phyloP scores from a whole-genome alignment of 1,140 invertebrate genomes.

The Cotesia glomerata region DNA sequence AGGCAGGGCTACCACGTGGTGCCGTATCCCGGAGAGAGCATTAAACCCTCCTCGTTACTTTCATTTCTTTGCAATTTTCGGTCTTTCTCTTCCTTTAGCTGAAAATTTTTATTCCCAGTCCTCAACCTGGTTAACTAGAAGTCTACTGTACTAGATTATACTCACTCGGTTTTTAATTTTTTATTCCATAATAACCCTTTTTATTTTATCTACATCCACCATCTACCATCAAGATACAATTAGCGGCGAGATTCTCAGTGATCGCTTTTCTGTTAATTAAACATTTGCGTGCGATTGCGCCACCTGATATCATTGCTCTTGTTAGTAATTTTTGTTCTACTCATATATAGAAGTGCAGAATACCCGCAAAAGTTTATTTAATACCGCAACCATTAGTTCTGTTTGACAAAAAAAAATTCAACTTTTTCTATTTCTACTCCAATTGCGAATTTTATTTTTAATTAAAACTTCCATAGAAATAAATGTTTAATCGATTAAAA shows the following conservation, averaged over 20 bases:
- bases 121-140: no score
- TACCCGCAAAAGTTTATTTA: conserved; percentile 4
- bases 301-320: conserved; percentile 11
- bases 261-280: conserved; percentile 35
- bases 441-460: no score
- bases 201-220: neutral
- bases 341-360: neutral
- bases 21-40: conserved; percentile 9
- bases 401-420: neutral
- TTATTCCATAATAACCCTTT: neutral
- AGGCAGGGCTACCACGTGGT: conserved; percentile 26
- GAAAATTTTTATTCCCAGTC: no score
- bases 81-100: conserved; percentile 4
- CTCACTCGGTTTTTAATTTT: neutral
- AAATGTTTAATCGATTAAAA: conserved; percentile 1
- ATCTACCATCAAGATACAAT: conserved; percentile 33
- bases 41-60: conserved; percentile 18
- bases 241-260: conserved; percentile 19
- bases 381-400: neutral
- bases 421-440: neutral
- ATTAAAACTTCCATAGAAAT: neutral
- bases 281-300: conserved; percentile 16
- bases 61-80: neutral
- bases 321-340: neutral
- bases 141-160: no score